These are phyloP conservation scores for Choreutis nemorana DNA, from an alignment of 2,888 invertebrate genomes.

Conservation along the genomic window DNA sequence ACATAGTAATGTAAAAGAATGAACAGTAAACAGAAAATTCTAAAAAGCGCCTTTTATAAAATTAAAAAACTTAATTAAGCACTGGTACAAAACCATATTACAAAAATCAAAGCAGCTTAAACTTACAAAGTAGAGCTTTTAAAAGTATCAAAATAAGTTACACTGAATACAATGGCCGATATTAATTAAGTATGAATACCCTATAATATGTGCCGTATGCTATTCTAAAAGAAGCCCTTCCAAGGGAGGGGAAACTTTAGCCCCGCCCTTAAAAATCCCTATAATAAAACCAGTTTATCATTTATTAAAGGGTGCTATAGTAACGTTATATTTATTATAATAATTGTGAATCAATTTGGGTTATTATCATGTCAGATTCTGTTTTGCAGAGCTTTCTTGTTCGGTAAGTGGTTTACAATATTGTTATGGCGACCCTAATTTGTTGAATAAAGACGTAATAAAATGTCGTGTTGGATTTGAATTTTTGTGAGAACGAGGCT, in stretches of 20 bases:
- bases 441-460: too few relatives aligned
- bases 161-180: constrained; percentile 25
- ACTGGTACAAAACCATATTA: too few relatives aligned
- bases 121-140: too few relatives aligned
- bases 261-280: constrained; percentile 36
- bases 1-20: too few relatives aligned
- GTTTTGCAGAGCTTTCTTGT: constrained; percentile 28
- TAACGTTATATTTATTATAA: too few relatives aligned
- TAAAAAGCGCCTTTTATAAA: too few relatives aligned
- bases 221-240: constrained; percentile 24
- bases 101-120: too few relatives aligned
- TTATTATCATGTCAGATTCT: constrained; percentile 58
- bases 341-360: constrained; percentile 52
- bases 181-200: constrained; percentile 64
- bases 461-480: too few relatives aligned
- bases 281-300: constrained; percentile 42
- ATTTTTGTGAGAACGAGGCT: neutral
- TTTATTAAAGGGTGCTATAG: constrained; percentile 46
- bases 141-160: constrained; percentile 35
- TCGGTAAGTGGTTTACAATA: constrained; percentile 36
- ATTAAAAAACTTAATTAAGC: too few relatives aligned
- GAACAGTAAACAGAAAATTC: too few relatives aligned
- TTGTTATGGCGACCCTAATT: constrained; percentile 11
- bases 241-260: constrained; percentile 28
- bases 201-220: constrained; percentile 56